Evolutionary conservation across 1,140 invertebrate genomes (phyloP).

Genomic region (Halesus radiatus): DNA sequence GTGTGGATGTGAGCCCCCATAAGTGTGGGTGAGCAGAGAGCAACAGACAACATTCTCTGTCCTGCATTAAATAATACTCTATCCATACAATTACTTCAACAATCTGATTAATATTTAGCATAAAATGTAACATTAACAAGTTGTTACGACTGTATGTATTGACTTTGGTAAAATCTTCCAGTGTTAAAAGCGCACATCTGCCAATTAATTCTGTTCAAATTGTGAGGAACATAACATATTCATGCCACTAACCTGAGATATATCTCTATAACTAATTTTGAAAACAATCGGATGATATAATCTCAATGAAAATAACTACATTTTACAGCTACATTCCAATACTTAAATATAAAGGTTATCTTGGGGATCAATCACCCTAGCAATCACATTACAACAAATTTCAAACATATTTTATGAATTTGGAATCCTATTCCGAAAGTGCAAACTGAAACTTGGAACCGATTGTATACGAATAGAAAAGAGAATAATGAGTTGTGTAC

Average conservation of each 20-base stretch:
- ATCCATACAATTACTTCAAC: constrained; percentile 50
- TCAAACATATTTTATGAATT: constrained; percentile 3
- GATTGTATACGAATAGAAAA: constrained; percentile 26
- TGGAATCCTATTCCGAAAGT: constrained; percentile 15
- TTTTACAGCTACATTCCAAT: constrained; percentile 28
- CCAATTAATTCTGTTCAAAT: constrained; percentile 10
- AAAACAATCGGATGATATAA: constrained; percentile 10
- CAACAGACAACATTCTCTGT: constrained; percentile 57
- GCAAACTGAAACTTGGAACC: constrained; percentile 1
- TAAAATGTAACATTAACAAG: constrained; percentile 48
- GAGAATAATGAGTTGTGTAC: constrained; percentile 21
- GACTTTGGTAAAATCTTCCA: constrained; percentile 45
- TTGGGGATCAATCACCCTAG: background rate
- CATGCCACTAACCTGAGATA: constrained; percentile 8
- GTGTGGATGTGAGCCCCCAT: too few species aligned
- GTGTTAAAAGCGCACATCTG: constrained; percentile 16
- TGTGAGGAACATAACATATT: background rate
- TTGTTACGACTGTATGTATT: constrained; percentile 38
- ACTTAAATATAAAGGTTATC: constrained; percentile 5
- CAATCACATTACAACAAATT: background rate
- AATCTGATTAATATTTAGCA: constrained; percentile 47
- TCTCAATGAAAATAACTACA: constrained; percentile 29
- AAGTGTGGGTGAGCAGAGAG: constrained; percentile 45
- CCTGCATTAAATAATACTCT: constrained; percentile 46
- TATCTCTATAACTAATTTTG: constrained; percentile 33